These are phyloP conservation scores for Eristalis arbustorum DNA, from an alignment of 2,888 invertebrate genomes.

Conservation along the genomic window DNA sequence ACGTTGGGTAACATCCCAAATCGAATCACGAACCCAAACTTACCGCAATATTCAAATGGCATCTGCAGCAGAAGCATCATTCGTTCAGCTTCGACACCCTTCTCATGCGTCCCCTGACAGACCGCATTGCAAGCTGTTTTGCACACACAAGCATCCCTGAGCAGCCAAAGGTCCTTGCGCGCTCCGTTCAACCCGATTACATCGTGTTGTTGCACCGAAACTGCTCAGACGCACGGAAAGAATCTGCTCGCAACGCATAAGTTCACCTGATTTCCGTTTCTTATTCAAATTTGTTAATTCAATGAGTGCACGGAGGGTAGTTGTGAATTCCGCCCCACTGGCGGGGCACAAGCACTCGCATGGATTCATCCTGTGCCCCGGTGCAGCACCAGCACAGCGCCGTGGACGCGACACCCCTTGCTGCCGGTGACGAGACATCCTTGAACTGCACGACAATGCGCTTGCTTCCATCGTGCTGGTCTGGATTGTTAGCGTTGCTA, in stretches of 20 bases:
- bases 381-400: too few species aligned
- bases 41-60: constrained; percentile 14
- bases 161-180: not conserved
- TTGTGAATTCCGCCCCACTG: not conserved
- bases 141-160: not conserved
- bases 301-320: not conserved
- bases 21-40: constrained; percentile 6
- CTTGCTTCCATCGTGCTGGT: not conserved
- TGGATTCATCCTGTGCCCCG: not conserved
- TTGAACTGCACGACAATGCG: not conserved
- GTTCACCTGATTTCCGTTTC: constrained; percentile 16
- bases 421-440: not conserved
- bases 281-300: constrained; percentile 8
- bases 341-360: not conserved
- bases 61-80: not conserved
- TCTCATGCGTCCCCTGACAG: not conserved
- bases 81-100: not conserved
- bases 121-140: not conserved
- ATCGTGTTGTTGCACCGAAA: not conserved
- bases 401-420: not conserved
- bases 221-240: constrained; percentile 5
- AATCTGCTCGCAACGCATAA: not conserved
- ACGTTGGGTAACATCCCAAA: not conserved
- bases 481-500: not conserved
- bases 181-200: not conserved